Conservation (phyloP, 2,888 invertebrate species). For the Panzeria rudis region DNA sequence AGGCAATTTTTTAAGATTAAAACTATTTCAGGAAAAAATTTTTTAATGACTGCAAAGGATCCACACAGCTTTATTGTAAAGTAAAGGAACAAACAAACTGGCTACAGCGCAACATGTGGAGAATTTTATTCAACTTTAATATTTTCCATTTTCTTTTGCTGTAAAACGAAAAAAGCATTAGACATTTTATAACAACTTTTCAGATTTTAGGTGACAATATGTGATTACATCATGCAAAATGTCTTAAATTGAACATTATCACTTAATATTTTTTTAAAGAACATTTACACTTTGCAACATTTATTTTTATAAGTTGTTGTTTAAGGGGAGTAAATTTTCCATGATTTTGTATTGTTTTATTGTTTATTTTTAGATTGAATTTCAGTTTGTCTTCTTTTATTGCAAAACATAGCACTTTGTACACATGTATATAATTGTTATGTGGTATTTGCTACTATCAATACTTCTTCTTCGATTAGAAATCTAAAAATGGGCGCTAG, state of each 20-base stretch:
- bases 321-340: constrained; percentile 3
- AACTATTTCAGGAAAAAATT: no score
- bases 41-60: no score
- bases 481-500: constrained; percentile 8
- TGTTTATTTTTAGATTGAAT: neutral
- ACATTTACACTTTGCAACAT: constrained; percentile 49
- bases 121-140: no score
- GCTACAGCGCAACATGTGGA: no score
- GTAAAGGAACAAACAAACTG: no score
- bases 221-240: neutral
- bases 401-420: constrained; percentile 3
- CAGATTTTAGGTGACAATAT: neutral
- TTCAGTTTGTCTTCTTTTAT: constrained; percentile 3
- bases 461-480: constrained; percentile 36
- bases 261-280: constrained; percentile 12
- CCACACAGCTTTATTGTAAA: no score
- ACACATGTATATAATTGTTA: neutral
- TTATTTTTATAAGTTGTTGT: constrained; percentile 26
- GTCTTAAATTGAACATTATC: constrained; percentile 43
- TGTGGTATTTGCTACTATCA: constrained; percentile 33
- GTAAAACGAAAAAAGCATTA: neutral
- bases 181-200: neutral
- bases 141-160: no score
- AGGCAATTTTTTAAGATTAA: no score
- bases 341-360: constrained; percentile 20